Base-by-base conservation (phyloP, 2,888 invertebrate genomes). In the Oligia strigilis region DNA sequence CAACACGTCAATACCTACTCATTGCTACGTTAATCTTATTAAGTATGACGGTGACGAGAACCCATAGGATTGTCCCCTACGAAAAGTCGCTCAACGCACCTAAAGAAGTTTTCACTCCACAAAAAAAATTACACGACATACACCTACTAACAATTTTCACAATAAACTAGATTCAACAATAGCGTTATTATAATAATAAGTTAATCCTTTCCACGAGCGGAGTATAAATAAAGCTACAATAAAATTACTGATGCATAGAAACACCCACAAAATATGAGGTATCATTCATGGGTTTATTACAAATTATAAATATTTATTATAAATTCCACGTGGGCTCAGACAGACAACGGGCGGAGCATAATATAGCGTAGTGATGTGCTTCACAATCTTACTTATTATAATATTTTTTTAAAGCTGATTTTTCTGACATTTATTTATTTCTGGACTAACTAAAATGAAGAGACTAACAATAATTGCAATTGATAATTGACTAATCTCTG, bases 241-340 rank as follows among this genome's bases (percentile, higher is more conserved):
- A 77, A 74, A 82, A 85, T 88, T 88, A 90, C 79, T 64, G 74
- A 89, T 90, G 84, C 83, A 87, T 79, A 70, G 80, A 84, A 79
- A 80, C 86, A 79, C 87, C 85, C 77, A 88, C 87, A 76, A 89
- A 84, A 81, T 88, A 84, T 82, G 43, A 80, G 36, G n/a, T 67
- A 71, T 83, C 75, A 79, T 76, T 76, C 85, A 85, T 62, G 64
- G 46, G 66, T 72, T 81, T 82, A 80, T 85, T 69, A 79, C 74
- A 83, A 80, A 80, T 85, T 78, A 88, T 89, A 85, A 89, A 89
- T 87, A 89, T 89, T 85, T 87, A 88, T 78, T 75, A 86, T 82
- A 72, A 78, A 89, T 89, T 88, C 89, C 69, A 84, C 85, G 90
- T 91, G 89, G 90, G 88, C 85, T 75, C 14, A 19, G 72, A 87